These are phyloP conservation scores for Scolanthus callimorphus DNA, from an alignment of 92 coral and sea anemone species.

Conservation along the genomic window DNA sequence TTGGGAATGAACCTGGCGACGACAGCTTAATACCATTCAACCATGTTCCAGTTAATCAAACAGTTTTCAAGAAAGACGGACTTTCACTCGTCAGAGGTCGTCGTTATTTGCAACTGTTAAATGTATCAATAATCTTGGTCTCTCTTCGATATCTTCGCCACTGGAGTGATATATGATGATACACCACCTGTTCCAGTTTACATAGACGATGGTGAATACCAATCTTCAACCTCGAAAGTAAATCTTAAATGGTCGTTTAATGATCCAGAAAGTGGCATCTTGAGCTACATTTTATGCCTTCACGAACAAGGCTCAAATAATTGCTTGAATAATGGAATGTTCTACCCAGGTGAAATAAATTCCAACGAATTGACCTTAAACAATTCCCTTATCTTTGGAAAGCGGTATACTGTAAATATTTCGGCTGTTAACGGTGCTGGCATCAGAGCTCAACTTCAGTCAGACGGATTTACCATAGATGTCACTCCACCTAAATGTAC, in stretches of 20 bases:
- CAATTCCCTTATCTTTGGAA: constrained; percentile 29
- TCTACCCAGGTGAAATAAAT: neutral
- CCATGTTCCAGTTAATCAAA: constrained; percentile 27
- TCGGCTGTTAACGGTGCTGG: constrained; percentile 70
- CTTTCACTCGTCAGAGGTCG: constrained; percentile 36
- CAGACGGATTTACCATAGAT: constrained; percentile 72
- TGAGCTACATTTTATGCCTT: constrained; percentile 27
- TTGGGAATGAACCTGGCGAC: constrained; percentile 77
- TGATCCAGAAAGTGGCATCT: constrained; percentile 72
- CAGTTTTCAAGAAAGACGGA: constrained; percentile 4
- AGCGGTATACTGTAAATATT: constrained; percentile 47
- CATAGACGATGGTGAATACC: constrained; percentile 57
- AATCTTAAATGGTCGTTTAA: constrained; percentile 42
- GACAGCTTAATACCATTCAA: constrained; percentile 43
- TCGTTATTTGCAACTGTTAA: constrained; percentile 75
- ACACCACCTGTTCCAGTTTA: constrained; percentile 43
- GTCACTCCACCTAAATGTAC: constrained; percentile 63
- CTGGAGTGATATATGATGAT: constrained; percentile 61
- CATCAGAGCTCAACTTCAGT: constrained; percentile 24
- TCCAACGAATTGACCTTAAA: neutral
- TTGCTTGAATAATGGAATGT: neutral
- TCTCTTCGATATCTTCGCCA: constrained; percentile 26
- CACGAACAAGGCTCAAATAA: neutral
- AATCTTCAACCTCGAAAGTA: constrained; percentile 9
- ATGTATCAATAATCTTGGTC: constrained; percentile 72